Conservation (phyloP, 2,888 invertebrate species). For the Tipula vernalis region DNA sequence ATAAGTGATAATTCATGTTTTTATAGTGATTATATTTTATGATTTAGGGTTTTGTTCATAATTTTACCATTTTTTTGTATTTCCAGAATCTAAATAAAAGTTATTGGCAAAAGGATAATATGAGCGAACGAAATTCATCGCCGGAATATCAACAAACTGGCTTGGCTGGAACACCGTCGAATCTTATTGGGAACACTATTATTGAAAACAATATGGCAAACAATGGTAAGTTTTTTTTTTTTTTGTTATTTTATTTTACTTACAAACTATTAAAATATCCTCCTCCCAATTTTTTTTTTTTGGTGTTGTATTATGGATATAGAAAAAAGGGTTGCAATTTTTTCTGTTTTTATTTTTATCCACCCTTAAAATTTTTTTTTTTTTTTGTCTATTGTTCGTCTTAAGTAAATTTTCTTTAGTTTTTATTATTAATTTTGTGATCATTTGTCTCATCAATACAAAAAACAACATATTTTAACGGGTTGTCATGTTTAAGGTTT, state of each 20-base stretch:
- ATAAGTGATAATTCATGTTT: not conserved
- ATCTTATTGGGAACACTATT: not conserved
- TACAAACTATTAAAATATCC: not conserved
- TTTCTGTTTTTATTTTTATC: not conserved
- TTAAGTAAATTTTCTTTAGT: not conserved
- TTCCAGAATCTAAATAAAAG: not conserved
- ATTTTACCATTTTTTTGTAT: not conserved
- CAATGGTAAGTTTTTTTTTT: not conserved
- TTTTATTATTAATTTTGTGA: not conserved
- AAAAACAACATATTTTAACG: not conserved
- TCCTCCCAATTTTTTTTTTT: not conserved
- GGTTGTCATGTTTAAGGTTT: not conserved
- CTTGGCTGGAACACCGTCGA: not conserved
- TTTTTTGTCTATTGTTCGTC: not conserved
- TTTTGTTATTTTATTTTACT: not conserved
- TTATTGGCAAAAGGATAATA: not conserved
- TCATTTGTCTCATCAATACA: not conserved
- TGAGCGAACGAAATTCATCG: not conserved
- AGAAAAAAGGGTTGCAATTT: not conserved
- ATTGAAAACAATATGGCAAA: not conserved
- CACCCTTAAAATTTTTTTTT: not conserved
- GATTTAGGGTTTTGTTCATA: not conserved
- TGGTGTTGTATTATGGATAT: not conserved
- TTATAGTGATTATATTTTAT: not conserved
- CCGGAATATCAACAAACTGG: not conserved